phyloP scores from a whole-genome alignment of 2,113 vertebrate species.

The Cacatua alba region DNA sequence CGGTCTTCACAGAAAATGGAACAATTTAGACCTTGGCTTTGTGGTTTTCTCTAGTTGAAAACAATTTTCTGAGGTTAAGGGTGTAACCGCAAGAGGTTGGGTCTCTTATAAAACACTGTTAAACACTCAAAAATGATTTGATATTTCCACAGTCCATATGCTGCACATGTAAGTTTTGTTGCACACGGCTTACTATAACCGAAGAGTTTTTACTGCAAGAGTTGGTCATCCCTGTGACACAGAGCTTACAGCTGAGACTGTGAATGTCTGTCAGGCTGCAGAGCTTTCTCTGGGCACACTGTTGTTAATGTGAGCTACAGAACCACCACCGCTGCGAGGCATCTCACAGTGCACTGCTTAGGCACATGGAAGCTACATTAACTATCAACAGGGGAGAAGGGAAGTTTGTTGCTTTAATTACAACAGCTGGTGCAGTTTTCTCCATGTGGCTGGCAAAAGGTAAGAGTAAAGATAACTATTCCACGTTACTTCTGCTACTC shows the following conservation, averaged over 20 bases:
- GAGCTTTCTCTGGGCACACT: background rate
- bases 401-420: background rate
- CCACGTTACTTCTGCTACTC: background rate
- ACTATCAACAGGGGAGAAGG: background rate
- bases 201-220: background rate
- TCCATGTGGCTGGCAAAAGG: background rate
- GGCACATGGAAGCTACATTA: accelerated
- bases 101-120: background rate
- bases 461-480: background rate
- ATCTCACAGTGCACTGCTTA: background rate
- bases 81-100: background rate
- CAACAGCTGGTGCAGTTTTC: background rate
- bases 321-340: accelerated
- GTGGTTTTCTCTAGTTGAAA: background rate
- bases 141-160: background rate
- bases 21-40: background rate
- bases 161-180: background rate
- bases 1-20: background rate
- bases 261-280: background rate
- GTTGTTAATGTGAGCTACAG: background rate
- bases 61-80: background rate
- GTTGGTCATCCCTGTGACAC: background rate
- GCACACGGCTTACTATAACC: background rate
- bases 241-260: background rate
- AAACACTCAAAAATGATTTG: background rate